Evolutionary conservation across 2,113 vertebrate genomes (phyloP), one percentile per base, ranked within the genome.

Genomic region (Triplophysa tibetana): DNA sequence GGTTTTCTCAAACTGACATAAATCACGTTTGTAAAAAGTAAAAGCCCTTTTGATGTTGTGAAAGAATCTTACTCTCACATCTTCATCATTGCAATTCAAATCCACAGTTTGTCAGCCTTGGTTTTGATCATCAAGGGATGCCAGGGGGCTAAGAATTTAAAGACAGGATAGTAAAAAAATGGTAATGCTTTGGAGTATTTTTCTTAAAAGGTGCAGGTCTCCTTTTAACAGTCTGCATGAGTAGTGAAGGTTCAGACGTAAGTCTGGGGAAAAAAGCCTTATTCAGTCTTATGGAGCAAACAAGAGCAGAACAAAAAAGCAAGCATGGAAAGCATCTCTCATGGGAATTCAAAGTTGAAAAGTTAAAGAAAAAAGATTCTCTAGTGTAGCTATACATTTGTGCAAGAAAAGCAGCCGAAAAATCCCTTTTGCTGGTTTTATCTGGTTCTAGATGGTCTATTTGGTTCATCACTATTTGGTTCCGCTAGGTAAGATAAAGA

Each of bases 61-160:
- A 38, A 38, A 38, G 33, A 38, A 38, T 8, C 33, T 6, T 7
- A 38, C 33, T 38, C 41, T 72, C 52, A 41, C 26, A 73, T 73
- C 70, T 73, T 73, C 12, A 73, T 73, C 21, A 73, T 73, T 73
- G 33, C 23, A 60, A 73, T 60, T 73, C 54, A 43, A 73, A 73
- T 16, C 70, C 54, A 60, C 54, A 43, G 54, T 24, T 41, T 23
- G 33, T 14, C 23, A 4, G 67, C 29, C 12, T 73, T 73, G 58
- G 70, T 60, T 13, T 60, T 73, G 2, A 43, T 23, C 10, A 24
- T 73, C 70, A 43, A 61, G 16, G 23, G 70, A 60, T 29, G 60
- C 13, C 16, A 43, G 8, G 23, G 10, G 8, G 54, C 29, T 64
- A 12, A 79, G 38, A 72, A 61, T 19, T 17, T 52, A 52, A 54